These are phyloP conservation scores for Apostichopus japonicus DNA, from an alignment of 35 echinoderm and acorn worm genomes.

Conservation along the genomic window DNA sequence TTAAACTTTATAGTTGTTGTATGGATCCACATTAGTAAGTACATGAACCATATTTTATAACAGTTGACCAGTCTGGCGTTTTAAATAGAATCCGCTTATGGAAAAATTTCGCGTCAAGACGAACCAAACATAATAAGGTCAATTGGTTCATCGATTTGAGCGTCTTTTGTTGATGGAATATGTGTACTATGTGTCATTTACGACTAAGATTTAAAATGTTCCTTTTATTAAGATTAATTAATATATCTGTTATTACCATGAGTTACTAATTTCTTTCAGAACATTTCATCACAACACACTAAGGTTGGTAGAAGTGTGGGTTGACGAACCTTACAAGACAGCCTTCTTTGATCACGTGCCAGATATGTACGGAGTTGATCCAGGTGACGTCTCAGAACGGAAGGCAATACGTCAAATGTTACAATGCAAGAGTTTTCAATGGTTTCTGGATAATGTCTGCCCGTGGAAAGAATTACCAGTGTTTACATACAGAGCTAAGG, in stretches of 20 bases:
- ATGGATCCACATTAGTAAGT: too few species aligned
- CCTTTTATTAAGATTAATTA: background rate
- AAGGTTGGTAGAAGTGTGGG: constrained; percentile 85
- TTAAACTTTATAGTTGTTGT: too few species aligned
- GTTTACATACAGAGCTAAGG: constrained; percentile 50
- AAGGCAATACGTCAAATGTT: constrained; percentile 57
- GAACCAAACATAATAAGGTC: too few species aligned
- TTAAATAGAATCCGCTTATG: too few species aligned
- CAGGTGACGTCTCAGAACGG: constrained; percentile 69
- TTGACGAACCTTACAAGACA: constrained; percentile 74
- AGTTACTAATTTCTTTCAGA: background rate
- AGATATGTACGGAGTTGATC: constrained; percentile 46
- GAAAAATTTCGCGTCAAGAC: too few species aligned
- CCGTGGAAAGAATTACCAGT: constrained; percentile 73
- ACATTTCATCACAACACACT: constrained; percentile 83
- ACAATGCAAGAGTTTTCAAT: constrained; percentile 81
- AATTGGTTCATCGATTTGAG: too few species aligned
- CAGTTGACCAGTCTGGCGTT: too few species aligned
- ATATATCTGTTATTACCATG: background rate
- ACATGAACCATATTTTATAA: too few species aligned
- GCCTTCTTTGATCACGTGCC: constrained; percentile 76
- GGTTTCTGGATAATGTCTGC: constrained; percentile 83
- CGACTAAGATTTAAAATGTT: background rate
- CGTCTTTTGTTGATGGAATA: background rate
- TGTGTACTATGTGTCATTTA: background rate